These are phyloP conservation scores for Synchiropus splendidus DNA, from an alignment of 2,113 vertebrate species.

Conservation along the genomic window DNA sequence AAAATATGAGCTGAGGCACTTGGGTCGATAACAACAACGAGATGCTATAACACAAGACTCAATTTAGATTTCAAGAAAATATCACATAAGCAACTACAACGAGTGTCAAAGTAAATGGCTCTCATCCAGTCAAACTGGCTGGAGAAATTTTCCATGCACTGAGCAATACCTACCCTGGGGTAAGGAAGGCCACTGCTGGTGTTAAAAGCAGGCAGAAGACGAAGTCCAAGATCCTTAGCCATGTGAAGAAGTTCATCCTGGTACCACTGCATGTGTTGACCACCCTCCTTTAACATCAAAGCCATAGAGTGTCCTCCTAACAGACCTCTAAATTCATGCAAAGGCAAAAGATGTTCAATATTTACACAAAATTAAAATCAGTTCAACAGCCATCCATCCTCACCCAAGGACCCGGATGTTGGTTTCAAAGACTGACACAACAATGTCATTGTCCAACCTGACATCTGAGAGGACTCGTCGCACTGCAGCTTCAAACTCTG, in stretches of 20 bases:
- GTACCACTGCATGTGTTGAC: constrained; percentile 91
- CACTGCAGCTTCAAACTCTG: constrained; percentile 94
- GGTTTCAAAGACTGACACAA: constrained; percentile 98
- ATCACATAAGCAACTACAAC: no score
- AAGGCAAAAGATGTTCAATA: no score
- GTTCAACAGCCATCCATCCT: constrained; percentile 61
- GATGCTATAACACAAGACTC: no score
- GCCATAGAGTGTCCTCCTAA: constrained; percentile 94
- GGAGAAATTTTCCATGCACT: no score
- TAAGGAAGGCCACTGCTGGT: constrained; percentile 97
- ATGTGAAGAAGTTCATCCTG: constrained; percentile 88
- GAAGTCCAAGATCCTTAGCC: constrained; percentile 90
- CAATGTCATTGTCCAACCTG: constrained; percentile 94
- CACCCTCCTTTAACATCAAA: constrained; percentile 88
- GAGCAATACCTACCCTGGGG: constrained; percentile 78
- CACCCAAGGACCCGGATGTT: constrained; percentile 98
- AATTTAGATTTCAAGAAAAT: no score
- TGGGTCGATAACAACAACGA: no score
- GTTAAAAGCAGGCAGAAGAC: constrained; percentile 93
- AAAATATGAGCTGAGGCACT: no score
- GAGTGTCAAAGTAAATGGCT: no score
- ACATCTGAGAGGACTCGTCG: constrained; percentile 88
- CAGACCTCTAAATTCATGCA: constrained; percentile 83
- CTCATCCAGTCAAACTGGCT: no score
- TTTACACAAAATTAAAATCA: no score